phyloP scores from a whole-genome alignment of 2,797 vertebrate species.

The Ammospiza maritima region DNA sequence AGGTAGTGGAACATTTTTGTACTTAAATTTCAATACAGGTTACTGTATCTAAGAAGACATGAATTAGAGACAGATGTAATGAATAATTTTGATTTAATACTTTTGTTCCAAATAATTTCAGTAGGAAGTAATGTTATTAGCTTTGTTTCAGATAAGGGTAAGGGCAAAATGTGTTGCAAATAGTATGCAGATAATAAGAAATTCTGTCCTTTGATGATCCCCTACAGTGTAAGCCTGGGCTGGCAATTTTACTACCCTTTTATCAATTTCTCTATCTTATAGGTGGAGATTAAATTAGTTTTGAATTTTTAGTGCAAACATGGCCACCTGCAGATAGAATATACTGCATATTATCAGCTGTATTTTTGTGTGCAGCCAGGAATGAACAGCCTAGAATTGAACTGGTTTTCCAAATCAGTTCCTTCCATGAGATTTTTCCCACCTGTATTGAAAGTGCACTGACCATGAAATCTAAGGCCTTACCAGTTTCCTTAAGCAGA shows the following conservation, averaged over 20 bases:
- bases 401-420: neutral
- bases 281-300: neutral
- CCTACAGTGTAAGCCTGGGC: neutral
- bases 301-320: neutral
- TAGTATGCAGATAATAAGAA: neutral
- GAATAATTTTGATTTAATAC: neutral
- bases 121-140: neutral
- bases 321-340: neutral
- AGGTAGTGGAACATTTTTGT: neutral
- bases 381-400: neutral
- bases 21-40: neutral
- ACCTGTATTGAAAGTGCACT: neutral
- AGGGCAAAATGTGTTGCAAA: neutral
- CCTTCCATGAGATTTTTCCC: neutral
- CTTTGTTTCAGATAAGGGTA: neutral
- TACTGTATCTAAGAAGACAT: neutral
- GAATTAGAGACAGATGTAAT: neutral
- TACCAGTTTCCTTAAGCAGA: neutral
- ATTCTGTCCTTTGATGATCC: neutral
- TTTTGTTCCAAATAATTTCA: neutral
- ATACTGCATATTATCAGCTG: neutral
- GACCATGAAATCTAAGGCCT: neutral
- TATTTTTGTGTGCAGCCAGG: neutral
- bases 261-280: neutral
- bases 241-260: neutral